Base-by-base conservation (phyloP, 2,888 invertebrate genomes). In the Drosophila anomelani region DNA sequence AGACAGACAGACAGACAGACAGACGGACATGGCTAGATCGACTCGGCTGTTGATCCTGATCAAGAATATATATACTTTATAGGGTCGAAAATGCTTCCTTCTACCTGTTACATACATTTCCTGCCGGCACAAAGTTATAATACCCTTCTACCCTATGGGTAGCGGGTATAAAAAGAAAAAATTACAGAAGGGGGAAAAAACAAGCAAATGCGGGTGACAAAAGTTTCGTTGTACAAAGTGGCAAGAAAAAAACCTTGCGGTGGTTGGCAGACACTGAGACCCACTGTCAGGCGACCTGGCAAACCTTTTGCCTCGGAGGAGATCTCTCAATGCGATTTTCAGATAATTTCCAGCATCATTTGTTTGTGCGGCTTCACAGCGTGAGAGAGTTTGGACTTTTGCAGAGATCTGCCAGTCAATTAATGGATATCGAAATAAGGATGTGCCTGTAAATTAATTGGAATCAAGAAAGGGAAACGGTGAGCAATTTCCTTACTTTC, bases 141-240 rank as follows among this genome's bases (percentile, higher is more conserved):
- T n/a, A n/a, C n/a, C n/a, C n/a, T n/a, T n/a, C n/a, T n/a, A n/a
- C n/a, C n/a, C n/a, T n/a, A n/a, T n/a, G n/a, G n/a, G n/a, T n/a
- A n/a, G n/a, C n/a, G n/a, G n/a, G n/a, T n/a, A n/a, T n/a, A 26
- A 53, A 15, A 39, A 39, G 23, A 17, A 32, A 38, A 43, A 63
- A 38, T 23, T 8, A 36, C 51, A 46, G 32, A 49, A 49, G 44
- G 26, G 32, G 5, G 20, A 54, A 63, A 61, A 67, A 44, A 53
- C 46, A 58, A 53, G 73, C 47, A 17, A 61, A 77, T 77, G 77
- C 74, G 77, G 77, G 66, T 77, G 77, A 77, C 74, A 77, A 77
- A 74, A 77, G 74, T 70, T 77, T 75, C 67, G 66, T 59, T 77
- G 58, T 70, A 73, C 62, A 76, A 77, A 73, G 70, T 61, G 74